A percentile compares a stretch with the other conserved stretches of the same genome.
Evolutionary conservation across 37 sponge, comb jelly and placozoan species (phyloP).

Genomic region (Cliona cf. orientalis): DNA sequence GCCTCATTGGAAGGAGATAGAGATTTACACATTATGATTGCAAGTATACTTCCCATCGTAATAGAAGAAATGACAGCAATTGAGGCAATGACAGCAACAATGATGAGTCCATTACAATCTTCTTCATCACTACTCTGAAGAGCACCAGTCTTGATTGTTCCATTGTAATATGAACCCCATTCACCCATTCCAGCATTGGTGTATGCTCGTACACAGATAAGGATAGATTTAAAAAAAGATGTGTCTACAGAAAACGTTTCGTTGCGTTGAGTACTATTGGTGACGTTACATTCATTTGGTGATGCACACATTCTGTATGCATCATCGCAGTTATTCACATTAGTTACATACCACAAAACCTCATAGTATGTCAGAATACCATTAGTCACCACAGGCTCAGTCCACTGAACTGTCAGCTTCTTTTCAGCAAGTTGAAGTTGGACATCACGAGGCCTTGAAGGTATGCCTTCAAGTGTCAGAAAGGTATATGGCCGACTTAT

Average conservation of each 20-base stretch:
- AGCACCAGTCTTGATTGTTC: neutral
- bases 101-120: conserved; percentile 5
- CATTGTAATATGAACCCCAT: neutral
- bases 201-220: conserved; percentile 10
- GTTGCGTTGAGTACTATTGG: no score
- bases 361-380: conserved; percentile 9
- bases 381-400: neutral
- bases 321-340: neutral
- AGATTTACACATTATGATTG: neutral
- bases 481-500: no score
- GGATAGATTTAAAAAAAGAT: neutral
- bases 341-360: neutral
- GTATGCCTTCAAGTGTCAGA: no score
- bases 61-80: conserved; percentile 5
- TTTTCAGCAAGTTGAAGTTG: neutral
- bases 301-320: no score
- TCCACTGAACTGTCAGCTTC: conserved; percentile 2
- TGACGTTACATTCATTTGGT: no score
- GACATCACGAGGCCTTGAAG: no score
- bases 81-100: conserved; percentile 12
- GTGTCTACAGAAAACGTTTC: neutral
- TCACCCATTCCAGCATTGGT: neutral
- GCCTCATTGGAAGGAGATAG: neutral
- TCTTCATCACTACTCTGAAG: neutral
- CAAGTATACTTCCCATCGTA: conserved; percentile 1